A percentile compares a stretch with the other conserved stretches of the same genome.
Evolutionary conservation across 2,113 vertebrate species (phyloP).

Genomic region (Antigone vipio): DNA sequence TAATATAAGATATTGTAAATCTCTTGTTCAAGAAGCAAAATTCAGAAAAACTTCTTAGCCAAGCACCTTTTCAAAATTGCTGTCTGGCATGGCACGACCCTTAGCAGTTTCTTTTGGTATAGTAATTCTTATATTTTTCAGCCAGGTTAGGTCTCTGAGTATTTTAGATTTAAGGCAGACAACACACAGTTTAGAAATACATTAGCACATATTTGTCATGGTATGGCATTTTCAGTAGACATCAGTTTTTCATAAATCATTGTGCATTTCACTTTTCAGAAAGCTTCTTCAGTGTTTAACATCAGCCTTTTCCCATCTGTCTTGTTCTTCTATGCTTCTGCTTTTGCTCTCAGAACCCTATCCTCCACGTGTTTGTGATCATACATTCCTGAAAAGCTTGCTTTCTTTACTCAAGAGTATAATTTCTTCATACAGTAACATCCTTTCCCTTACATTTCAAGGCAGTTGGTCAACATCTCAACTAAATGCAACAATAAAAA

Average conservation of each 20-base stretch:
- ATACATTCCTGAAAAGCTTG: background rate
- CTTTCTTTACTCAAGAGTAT: background rate
- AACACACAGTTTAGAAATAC: background rate
- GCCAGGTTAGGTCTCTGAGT: background rate
- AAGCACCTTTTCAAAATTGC: background rate
- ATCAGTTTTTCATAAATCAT: background rate
- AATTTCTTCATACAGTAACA: background rate
- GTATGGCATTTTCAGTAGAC: background rate
- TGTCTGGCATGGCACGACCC: background rate
- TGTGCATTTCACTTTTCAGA: background rate
- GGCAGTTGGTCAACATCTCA: background rate
- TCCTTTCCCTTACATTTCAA: background rate
- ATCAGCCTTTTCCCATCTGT: background rate
- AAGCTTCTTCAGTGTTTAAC: background rate
- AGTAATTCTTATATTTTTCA: background rate
- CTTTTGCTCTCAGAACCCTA: background rate
- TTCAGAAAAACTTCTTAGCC: background rate
- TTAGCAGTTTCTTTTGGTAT: background rate
- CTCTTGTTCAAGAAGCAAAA: conserved; percentile 1
- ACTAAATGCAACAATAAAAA: background rate
- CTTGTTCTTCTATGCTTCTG: background rate
- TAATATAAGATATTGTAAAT: conserved; percentile 48
- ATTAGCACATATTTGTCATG: background rate
- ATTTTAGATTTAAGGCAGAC: conserved; percentile 22
- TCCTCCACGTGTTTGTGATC: background rate